Evolutionary conservation across 1,140 invertebrate species (phyloP), one percentile per base, ranked within the genome.

Genomic region (Coptotermes formosanus): DNA sequence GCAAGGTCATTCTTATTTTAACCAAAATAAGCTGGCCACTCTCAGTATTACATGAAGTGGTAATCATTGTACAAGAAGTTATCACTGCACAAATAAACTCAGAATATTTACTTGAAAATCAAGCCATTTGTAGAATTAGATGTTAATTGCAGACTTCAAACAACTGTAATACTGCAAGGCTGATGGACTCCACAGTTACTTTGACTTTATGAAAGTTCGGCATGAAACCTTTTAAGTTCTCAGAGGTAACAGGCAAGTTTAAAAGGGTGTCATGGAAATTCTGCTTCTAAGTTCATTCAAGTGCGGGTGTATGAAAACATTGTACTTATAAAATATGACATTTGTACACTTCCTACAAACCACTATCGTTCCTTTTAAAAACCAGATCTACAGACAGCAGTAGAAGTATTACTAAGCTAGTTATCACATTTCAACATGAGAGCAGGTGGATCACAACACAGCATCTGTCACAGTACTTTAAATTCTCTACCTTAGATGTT

Each of bases 91-190:
- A 75, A 75, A 75, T 25, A 75, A 75, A 75, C 64, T 75, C 64
- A 75, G 25, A 75, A 75, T 30, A n/a, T 75, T 25, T 75, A 75
- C n/a, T 75, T 75, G 2, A 75, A 75, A 75, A 75, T 75, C 64
- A 75, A 75, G 64, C 64, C 14, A 75, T 75, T 75, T 75, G 25
- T 16, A 75, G 64, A 75, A 75, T 30, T 75, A 75, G 25, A 25
- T n/a, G 64, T 75, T 75, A 75, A 75, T 75, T 75, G n/a, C 64
- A 75, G n/a, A 75, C 64, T 75, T 12, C 64, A 75, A 75, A 75
- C 64, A 75, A 64, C 64, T 75, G n/a, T 75, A 75, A 30, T n/a
- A 75, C 7, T 30, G n/a, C 64, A 75, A 75, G 64, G 64, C 64
- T 75, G 64, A 75, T 75, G 64, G 64, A 30, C 30, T 75, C 64